These are phyloP conservation scores for Bolinopsis microptera DNA, from an alignment of 37 sponge, comb jelly and placozoan genomes.

Conservation along the genomic window DNA sequence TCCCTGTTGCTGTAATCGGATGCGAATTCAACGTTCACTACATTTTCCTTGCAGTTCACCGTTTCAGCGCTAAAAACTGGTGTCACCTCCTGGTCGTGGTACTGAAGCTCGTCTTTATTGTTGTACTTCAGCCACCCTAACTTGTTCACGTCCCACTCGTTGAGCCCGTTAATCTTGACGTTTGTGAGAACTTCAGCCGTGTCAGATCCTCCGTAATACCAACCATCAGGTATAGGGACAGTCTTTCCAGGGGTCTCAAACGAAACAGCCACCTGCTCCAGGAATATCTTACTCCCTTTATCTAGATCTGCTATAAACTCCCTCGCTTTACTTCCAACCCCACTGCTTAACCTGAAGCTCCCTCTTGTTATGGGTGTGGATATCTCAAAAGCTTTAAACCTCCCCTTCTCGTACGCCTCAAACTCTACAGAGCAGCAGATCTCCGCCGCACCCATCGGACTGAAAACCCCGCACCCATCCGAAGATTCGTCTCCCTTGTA, in stretches of 20 bases:
- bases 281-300: constrained; percentile 42
- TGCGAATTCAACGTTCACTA: neutral
- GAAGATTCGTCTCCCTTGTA: constrained; percentile 47
- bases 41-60: constrained; percentile 23
- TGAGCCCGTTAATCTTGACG: constrained; percentile 56
- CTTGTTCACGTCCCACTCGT: constrained; percentile 59
- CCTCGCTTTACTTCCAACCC: neutral
- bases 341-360: neutral
- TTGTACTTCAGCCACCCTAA: constrained; percentile 58
- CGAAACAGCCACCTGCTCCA: neutral
- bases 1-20: constrained; percentile 53
- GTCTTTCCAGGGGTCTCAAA: constrained; percentile 13
- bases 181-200: constrained; percentile 30
- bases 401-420: neutral
- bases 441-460: constrained; percentile 45
- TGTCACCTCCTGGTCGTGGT: neutral
- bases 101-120: neutral
- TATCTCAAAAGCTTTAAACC: constrained; percentile 9
- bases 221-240: neutral
- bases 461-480: constrained; percentile 33
- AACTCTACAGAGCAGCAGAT: constrained; percentile 35
- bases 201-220: neutral
- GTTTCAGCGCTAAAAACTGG: neutral
- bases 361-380: neutral
- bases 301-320: constrained; percentile 11